Evolutionary conservation across 1,140 invertebrate genomes (phyloP), one percentile per base, ranked within the genome.

Genomic region (Lepidurus arcticus): DNA sequence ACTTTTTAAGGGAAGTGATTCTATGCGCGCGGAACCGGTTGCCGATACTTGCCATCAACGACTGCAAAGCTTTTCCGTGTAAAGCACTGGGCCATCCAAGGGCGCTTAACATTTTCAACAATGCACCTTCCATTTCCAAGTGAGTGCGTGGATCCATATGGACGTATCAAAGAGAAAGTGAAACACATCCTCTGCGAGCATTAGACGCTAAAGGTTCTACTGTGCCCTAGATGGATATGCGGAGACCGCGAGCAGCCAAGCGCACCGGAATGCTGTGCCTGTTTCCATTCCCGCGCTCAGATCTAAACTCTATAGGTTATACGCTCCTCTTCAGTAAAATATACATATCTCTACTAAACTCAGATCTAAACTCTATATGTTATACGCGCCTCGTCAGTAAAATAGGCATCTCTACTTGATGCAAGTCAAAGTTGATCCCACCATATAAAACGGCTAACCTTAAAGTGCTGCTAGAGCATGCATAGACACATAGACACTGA

Each of bases 41-140:
- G 53, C 53, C 21, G 53, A 65, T 65, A n/a, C 21, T 21, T 9
- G 6, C 53, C 21, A 13, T 65, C 8, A 65, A 65, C 53, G 53
- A 65, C 53, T n/a, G 53, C 53, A 65, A 65, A 65, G 53, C 16
- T 65, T 65, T 65, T 21, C 13, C n/a, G 21, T 65, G 53, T 65
- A 13, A 21, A 16, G 53, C 16, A 65, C 21, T 13, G 16, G 9
- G 53, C 21, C 16, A n/a, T 65, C 53, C 53, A n/a, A n/a, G 0
- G 53, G 16, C 16, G 53, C 53, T 65, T 65, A 65, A 65, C 16
- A 13, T 65, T 65, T 21, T 65, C 53, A 16, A 65, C 53, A 65
- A 65, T 65, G 53, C 9, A 34, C 34, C 34, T 65, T 21, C 21
- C 53, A 65, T 21, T 65, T 65, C 21, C 53, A 7, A 9, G 53